Evolutionary conservation across 1,140 invertebrate genomes (phyloP).

Genomic region (Drosophila nannoptera): DNA sequence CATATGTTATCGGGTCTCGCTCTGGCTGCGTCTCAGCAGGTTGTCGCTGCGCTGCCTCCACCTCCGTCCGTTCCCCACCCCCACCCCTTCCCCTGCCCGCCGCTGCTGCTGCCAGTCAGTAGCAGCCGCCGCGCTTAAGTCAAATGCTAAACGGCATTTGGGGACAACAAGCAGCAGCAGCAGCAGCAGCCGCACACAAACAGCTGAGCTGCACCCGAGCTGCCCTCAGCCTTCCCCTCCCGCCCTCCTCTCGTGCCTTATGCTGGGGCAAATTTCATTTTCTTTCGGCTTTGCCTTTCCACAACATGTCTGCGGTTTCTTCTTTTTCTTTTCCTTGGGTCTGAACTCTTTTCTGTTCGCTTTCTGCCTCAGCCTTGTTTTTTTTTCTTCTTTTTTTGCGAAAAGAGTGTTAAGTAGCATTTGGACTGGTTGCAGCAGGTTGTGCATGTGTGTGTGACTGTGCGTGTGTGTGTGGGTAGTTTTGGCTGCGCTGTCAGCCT

Average conservation of each 20-base stretch:
- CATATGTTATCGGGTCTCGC: slow-evolving; percentile 53
- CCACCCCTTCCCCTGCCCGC: slow-evolving; percentile 6
- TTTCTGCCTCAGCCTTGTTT: neutral
- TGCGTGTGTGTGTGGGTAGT: slow-evolving; percentile 47
- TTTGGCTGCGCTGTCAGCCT: slow-evolving; percentile 68
- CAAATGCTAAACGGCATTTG: slow-evolving; percentile 74
- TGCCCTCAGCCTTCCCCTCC: neutral
- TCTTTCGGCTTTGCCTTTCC: slow-evolving; percentile 25
- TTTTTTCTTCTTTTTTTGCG: slow-evolving; percentile 8
- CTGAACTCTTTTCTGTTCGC: slow-evolving; percentile 27
- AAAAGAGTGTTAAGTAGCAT: slow-evolving; percentile 66
- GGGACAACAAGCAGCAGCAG: too few species aligned
- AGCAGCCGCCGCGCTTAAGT: slow-evolving; percentile 62
- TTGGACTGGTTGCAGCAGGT: slow-evolving; percentile 21
- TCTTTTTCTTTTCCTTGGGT: slow-evolving; percentile 8
- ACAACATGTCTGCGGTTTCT: slow-evolving; percentile 67
- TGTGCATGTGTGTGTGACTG: neutral
- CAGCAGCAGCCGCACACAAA: too few species aligned
- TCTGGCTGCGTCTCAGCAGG: slow-evolving; percentile 49
- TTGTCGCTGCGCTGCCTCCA: slow-evolving; percentile 33
- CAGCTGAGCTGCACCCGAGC: slow-evolving; percentile 49
- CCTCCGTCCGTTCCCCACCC: neutral
- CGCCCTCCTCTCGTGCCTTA: neutral
- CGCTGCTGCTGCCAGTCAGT: slow-evolving; percentile 27
- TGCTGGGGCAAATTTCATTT: slow-evolving; percentile 36